Percentiles rank a stretch among this genome's conserved stretches.
These are phyloP conservation scores for Meles meles DNA, from an alignment of 2,113 vertebrate genomes.

Conservation along the genomic window DNA sequence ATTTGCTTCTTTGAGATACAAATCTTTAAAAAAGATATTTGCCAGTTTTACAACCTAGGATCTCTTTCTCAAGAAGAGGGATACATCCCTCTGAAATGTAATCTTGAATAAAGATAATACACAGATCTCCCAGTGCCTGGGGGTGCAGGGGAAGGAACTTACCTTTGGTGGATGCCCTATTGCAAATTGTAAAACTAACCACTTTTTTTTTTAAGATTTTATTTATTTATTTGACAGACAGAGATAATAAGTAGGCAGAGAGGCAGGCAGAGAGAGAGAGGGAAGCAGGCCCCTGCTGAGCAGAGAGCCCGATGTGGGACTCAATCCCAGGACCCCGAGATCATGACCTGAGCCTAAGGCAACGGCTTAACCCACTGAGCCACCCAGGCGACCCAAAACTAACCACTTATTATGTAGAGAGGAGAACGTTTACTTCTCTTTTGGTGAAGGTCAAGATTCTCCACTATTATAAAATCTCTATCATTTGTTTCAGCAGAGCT, in stretches of 20 bases:
- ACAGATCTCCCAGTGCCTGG: too few relatives aligned
- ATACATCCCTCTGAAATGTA: neutral
- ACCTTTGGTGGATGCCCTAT: accelerated
- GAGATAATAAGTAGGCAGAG: too few relatives aligned
- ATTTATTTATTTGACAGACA: too few relatives aligned
- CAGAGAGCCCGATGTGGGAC: too few relatives aligned
- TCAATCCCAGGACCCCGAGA: too few relatives aligned
- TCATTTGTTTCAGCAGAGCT: neutral
- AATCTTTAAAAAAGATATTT: neutral
- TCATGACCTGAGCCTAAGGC: too few relatives aligned
- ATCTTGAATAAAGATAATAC: neutral
- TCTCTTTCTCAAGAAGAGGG: neutral
- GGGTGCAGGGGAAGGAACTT: accelerated
- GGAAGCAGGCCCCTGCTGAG: too few relatives aligned
- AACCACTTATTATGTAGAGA: neutral
- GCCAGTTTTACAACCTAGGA: neutral
- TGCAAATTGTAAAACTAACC: neutral
- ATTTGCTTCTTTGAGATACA: neutral
- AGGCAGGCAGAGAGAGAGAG: too few relatives aligned
- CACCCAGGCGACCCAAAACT: too few relatives aligned
- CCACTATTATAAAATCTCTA: neutral
- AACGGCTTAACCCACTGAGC: too few relatives aligned
- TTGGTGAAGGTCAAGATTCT: neutral
- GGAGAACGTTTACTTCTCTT: neutral
- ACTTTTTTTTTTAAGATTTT: too few relatives aligned